Evolutionary conservation across 2,797 vertebrate genomes (phyloP).

Genomic region (Odontamblyopus rebecca): DNA sequence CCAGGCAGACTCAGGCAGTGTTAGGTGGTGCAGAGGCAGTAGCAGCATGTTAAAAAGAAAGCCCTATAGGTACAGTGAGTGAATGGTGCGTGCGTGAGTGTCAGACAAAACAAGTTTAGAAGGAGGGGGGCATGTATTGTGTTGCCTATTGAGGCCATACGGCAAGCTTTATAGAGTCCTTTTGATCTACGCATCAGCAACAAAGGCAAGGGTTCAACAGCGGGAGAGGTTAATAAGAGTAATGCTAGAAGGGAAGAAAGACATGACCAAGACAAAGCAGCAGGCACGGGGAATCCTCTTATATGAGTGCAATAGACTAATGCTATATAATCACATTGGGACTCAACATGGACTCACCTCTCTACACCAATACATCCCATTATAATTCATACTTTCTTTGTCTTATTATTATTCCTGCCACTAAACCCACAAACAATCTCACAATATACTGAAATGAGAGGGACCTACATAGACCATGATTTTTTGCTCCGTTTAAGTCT

Average conservation of each 20-base stretch:
- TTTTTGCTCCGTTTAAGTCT: too few relatives aligned
- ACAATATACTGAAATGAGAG: too few relatives aligned
- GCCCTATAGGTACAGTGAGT: slow-evolving; percentile 45
- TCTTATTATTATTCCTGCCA: slow-evolving; percentile 13
- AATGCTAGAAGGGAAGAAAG: slow-evolving; percentile 29
- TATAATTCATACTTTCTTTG: slow-evolving; percentile 12
- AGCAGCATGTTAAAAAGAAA: slow-evolving; percentile 72
- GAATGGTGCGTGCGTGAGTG: slow-evolving; percentile 17
- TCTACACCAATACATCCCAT: not conserved
- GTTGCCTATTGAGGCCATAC: slow-evolving; percentile 42
- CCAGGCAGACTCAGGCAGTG: slow-evolving; percentile 59
- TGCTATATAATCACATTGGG: slow-evolving; percentile 2
- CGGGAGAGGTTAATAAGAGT: slow-evolving; percentile 20
- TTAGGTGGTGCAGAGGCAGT: slow-evolving; percentile 65
- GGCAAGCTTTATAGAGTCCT: slow-evolving; percentile 35
- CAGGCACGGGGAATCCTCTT: slow-evolving; percentile 3
- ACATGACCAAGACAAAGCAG: slow-evolving; percentile 22
- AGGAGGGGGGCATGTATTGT: slow-evolving; percentile 8
- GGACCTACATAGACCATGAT: too few relatives aligned
- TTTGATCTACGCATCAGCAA: slow-evolving; percentile 62
- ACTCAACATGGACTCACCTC: too few relatives aligned
- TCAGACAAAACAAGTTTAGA: slow-evolving; percentile 10
- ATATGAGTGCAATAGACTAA: not conserved
- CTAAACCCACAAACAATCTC: slow-evolving; percentile 7
- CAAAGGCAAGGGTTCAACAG: slow-evolving; percentile 38